A percentile compares a stretch with the other conserved stretches of the same genome.
Evolutionary conservation across 2,888 invertebrate species (phyloP).

Genomic region (Perithous albicinctus): DNA sequence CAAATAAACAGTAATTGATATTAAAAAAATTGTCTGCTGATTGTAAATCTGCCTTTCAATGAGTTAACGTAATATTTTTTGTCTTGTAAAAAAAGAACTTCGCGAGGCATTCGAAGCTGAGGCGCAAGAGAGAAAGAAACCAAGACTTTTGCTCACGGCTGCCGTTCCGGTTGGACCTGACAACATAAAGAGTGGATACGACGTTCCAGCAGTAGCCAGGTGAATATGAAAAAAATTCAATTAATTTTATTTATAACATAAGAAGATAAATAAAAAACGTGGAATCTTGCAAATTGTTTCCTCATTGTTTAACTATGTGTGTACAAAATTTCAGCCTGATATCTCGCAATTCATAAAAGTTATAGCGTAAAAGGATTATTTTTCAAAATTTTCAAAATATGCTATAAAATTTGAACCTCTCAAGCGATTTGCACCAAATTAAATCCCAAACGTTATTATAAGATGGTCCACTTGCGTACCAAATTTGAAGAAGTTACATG

Average conservation of each 20-base stretch:
- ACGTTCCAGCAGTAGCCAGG: conserved; percentile 96
- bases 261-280: not conserved
- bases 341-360: no score
- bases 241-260: not conserved
- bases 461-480: no score
- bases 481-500: no score
- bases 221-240: conserved; percentile 75
- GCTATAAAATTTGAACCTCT: no score
- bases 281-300: no score
- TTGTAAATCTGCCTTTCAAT: not conserved
- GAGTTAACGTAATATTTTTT: conserved; percentile 53
- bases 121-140: conserved; percentile 95
- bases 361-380: no score
- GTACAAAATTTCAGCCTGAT: no score
- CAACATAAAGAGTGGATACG: conserved; percentile 95
- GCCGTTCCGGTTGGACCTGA: conserved; percentile 98
- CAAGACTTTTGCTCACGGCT: conserved; percentile 93
- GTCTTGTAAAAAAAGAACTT: conserved; percentile 88
- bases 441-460: no score
- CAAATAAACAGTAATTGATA: no score
- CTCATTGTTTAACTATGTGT: no score
- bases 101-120: conserved; percentile 97
- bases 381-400: no score
- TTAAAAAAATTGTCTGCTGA: not conserved
- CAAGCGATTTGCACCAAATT: no score